These are phyloP conservation scores for Platynereis dumerilii DNA, from an alignment of 2,888 invertebrate genomes.

Conservation along the genomic window DNA sequence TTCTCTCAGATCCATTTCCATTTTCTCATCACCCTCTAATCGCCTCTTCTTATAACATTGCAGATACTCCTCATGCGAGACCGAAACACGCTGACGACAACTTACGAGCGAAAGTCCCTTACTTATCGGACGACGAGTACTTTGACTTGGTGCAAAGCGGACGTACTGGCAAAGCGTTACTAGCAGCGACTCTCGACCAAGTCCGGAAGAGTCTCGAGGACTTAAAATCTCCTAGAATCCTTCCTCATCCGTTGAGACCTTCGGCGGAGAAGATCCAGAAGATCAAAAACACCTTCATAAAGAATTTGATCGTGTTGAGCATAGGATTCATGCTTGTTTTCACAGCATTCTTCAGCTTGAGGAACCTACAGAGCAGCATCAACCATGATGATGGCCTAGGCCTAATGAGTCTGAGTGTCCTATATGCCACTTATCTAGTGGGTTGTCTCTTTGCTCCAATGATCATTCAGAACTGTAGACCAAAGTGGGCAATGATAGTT, in stretches of 20 bases:
- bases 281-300: conserved; percentile 41
- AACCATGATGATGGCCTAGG: conserved; percentile 55
- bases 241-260: not conserved
- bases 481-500: conserved; percentile 42
- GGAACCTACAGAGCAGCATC: conserved; percentile 58
- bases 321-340: conserved; percentile 47
- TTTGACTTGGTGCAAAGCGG: conserved; percentile 14
- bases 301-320: conserved; percentile 51
- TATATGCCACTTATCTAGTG: conserved; percentile 48
- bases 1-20: too few relatives aligned
- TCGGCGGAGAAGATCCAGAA: conserved; percentile 20
- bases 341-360: conserved; percentile 49
- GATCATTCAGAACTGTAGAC: conserved; percentile 49
- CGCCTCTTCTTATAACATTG: too few relatives aligned
- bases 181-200: conserved; percentile 32
- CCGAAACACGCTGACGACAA: too few relatives aligned
- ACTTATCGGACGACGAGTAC: conserved; percentile 5
- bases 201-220: conserved; percentile 31
- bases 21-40: too few relatives aligned
- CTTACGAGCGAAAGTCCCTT: not conserved
- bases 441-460: conserved; percentile 52
- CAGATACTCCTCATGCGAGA: too few relatives aligned
- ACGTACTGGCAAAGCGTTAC: conserved; percentile 18
- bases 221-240: conserved; percentile 14
- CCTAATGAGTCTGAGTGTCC: conserved; percentile 47